Evolutionary conservation across 2,113 vertebrate genomes (phyloP), one percentile per base, ranked within the genome.

Genomic region (Mirza zaza): DNA sequence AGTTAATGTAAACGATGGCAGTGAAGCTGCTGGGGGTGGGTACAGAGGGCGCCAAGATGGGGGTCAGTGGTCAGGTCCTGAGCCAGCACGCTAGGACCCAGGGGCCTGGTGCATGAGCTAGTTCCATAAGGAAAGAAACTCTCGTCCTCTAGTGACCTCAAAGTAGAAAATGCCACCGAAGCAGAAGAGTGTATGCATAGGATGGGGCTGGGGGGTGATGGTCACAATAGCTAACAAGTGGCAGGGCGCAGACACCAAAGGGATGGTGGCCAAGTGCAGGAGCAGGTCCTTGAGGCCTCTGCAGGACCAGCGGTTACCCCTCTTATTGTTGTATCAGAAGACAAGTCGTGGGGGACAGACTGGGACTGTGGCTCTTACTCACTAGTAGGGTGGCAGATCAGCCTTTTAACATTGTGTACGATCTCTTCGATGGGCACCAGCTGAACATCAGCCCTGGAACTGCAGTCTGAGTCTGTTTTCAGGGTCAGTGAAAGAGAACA

Each of bases 1-100:
- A 98, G 97, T 95, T 91, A 97, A 97, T 94, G 59, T n/a, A 96
- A 93, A 80, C 55, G 92, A 96, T 48, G 90, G 73, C 63, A 91
- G 87, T 82, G 93, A 93, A 93, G 90, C 77, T 94, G 52, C 84
- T 2, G 61, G 1, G 29, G 95, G 32, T 92, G 32, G 76, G 65
- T 39, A 29, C n/a, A 84, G 71, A 83, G 91, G 75, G 17, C 13
- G 21, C 63, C 50, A 32, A 36, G 68, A 61, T 75, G 50, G 84
- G 42, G 8, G 17, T 45, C 4, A 10, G 7, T 3, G 73, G 5
- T 34, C 8, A 10, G 71, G 17, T 23, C 73, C 36, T n/a, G 48
- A 87, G 45, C 93, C 27, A 76, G 97, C 96, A 70, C 80, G 86
- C 75, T 73, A 20, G 3, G 50, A 42, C 94, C 17, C 45, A 45